Percentiles rank a stretch among this genome's conserved stretches.
Evolutionary conservation across 2,113 vertebrate species (phyloP).

Genomic region (Gambusia affinis): DNA sequence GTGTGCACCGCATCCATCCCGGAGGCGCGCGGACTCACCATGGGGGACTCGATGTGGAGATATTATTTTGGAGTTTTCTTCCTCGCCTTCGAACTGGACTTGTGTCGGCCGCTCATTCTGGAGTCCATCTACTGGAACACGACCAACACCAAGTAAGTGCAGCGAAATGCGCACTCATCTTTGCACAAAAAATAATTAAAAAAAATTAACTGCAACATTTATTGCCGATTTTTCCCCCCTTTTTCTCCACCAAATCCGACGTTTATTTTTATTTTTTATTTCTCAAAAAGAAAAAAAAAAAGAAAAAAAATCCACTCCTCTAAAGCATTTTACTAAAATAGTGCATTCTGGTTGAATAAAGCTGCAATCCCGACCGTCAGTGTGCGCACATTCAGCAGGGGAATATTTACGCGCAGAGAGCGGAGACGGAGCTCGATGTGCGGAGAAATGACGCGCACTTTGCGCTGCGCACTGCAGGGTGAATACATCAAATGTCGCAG

Average conservation of each 20-base stretch:
- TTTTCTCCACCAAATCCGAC: too few relatives aligned
- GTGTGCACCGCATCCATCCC: constrained; percentile 55
- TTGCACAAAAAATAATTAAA: background rate
- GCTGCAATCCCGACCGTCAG: too few relatives aligned
- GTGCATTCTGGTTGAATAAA: background rate
- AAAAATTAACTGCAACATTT: too few relatives aligned
- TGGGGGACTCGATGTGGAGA: constrained; percentile 91
- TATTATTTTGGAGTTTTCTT: constrained; percentile 93
- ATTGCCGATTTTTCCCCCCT: too few relatives aligned
- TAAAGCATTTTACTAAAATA: background rate
- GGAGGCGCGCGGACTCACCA: constrained; percentile 72
- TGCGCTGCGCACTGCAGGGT: background rate
- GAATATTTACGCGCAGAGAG: constrained; percentile 33
- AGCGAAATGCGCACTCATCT: constrained; percentile 5
- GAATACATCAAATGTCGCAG: too few relatives aligned
- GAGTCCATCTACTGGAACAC: constrained; percentile 99
- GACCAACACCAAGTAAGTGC: constrained; percentile 96
- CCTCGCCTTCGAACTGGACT: constrained; percentile 90
- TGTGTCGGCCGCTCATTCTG: constrained; percentile 91
- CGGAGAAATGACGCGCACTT: background rate
- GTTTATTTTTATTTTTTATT: too few relatives aligned
- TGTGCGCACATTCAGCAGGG: background rate
- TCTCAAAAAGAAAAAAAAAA: too few relatives aligned
- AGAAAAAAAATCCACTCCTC: background rate
- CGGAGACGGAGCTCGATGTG: constrained; percentile 11